Evolutionary conservation across 2,888 invertebrate species (phyloP).

Genomic region (Camptogramma bilineatum): DNA sequence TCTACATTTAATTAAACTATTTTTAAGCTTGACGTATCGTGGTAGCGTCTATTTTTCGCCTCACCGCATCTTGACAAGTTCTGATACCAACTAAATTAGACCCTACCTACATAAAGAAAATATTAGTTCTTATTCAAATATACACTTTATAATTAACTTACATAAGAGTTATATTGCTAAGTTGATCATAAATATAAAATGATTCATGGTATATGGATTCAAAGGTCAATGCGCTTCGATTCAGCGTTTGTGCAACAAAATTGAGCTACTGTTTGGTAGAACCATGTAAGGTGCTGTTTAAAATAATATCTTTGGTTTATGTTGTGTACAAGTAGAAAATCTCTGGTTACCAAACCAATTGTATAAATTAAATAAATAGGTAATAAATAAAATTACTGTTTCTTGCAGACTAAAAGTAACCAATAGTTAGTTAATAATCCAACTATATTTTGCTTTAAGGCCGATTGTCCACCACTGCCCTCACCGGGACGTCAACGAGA

Average conservation of each 20-base stretch:
- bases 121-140: neutral
- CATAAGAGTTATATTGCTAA: conserved; percentile 30
- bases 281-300: neutral
- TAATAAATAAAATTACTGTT: too few relatives aligned
- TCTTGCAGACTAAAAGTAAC: too few relatives aligned
- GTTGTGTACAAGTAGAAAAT: too few relatives aligned
- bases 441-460: too few relatives aligned
- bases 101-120: conserved; percentile 24
- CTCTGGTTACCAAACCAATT: too few relatives aligned
- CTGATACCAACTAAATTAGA: conserved; percentile 48
- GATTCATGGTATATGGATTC: conserved; percentile 35
- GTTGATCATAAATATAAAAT: conserved; percentile 16
- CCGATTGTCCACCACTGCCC: too few relatives aligned
- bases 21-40: conserved; percentile 59
- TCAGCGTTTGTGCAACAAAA: conserved; percentile 16
- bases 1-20: conserved; percentile 31
- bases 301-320: too few relatives aligned
- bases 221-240: conserved; percentile 47
- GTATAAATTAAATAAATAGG: too few relatives aligned
- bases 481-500: too few relatives aligned
- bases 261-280: conserved; percentile 24
- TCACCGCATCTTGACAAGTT: conserved; percentile 57
- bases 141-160: conserved; percentile 14
- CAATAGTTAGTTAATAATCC: too few relatives aligned
- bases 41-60: conserved; percentile 66